Percentiles rank a stretch among this genome's conserved stretches.
phyloP scores from a whole-genome alignment of 2,113 vertebrate species.

The Onychostruthus taczanowskii region DNA sequence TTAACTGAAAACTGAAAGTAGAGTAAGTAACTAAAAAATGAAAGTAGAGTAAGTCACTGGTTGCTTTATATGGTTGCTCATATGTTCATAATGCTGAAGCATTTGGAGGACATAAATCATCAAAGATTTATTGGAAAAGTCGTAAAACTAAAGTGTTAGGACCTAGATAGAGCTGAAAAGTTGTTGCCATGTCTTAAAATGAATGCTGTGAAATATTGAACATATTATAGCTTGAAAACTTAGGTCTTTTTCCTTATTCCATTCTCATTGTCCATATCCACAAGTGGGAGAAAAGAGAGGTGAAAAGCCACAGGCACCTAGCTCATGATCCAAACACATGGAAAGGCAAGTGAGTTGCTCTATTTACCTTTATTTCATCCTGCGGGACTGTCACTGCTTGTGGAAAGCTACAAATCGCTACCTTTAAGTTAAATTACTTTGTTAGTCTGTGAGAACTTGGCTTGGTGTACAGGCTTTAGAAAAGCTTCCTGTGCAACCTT shows the following conservation, averaged over 20 bases:
- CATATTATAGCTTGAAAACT: background rate
- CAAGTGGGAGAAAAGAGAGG: background rate
- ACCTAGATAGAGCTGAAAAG: background rate
- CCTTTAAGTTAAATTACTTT: background rate
- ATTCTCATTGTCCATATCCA: background rate
- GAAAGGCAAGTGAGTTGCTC: background rate
- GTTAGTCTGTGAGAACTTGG: background rate
- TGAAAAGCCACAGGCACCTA: fast-evolving
- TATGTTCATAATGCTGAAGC: background rate
- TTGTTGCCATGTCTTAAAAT: background rate
- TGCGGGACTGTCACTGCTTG: background rate
- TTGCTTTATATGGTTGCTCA: background rate
- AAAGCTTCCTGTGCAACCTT: background rate
- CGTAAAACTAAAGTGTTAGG: background rate
- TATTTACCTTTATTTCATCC: background rate
- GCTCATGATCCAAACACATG: background rate
- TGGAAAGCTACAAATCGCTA: background rate
- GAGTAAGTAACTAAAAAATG: background rate
- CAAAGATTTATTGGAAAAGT: fast-evolving
- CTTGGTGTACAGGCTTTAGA: background rate
- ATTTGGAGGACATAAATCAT: background rate
- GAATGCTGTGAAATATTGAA: background rate
- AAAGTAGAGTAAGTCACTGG: background rate
- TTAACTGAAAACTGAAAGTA: background rate
- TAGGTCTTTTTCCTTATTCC: background rate